These are phyloP conservation scores for Gymnoscelis rufifasciata DNA, from an alignment of 2,888 invertebrate species.

Conservation along the genomic window DNA sequence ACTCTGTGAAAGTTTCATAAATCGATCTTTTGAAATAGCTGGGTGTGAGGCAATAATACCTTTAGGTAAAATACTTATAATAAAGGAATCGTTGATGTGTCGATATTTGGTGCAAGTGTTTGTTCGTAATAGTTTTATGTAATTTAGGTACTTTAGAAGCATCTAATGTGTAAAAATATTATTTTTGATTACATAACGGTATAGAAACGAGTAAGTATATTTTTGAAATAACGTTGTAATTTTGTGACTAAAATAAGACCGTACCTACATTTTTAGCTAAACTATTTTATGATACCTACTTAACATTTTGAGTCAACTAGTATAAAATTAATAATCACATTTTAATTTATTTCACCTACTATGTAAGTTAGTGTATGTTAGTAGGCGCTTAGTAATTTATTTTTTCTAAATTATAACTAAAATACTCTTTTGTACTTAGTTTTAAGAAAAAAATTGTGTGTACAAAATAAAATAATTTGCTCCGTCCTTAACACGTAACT, in stretches of 20 bases:
- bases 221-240: too few species aligned
- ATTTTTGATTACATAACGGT: too few species aligned
- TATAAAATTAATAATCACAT: neutral
- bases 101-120: neutral
- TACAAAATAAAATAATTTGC: slow-evolving; percentile 17
- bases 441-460: slow-evolving; percentile 17
- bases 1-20: neutral
- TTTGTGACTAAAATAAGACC: slow-evolving; percentile 3
- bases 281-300: neutral
- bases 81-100: neutral
- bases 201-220: too few species aligned
- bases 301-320: slow-evolving; percentile 9
- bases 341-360: slow-evolving; percentile 6
- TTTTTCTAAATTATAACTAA: slow-evolving; percentile 17
- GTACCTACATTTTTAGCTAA: neutral
- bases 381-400: slow-evolving; percentile 6
- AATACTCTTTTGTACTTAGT: slow-evolving; percentile 2
- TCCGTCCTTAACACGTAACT: slow-evolving; percentile 4
- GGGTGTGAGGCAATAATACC: slow-evolving; percentile 4
- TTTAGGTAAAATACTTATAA: neutral
- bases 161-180: too few species aligned
- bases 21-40: neutral
- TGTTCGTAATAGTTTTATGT: neutral
- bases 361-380: slow-evolving; percentile 6
- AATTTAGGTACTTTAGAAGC: neutral